Base-by-base conservation (phyloP, 2,888 invertebrate species). In the Globia sparganii region DNA sequence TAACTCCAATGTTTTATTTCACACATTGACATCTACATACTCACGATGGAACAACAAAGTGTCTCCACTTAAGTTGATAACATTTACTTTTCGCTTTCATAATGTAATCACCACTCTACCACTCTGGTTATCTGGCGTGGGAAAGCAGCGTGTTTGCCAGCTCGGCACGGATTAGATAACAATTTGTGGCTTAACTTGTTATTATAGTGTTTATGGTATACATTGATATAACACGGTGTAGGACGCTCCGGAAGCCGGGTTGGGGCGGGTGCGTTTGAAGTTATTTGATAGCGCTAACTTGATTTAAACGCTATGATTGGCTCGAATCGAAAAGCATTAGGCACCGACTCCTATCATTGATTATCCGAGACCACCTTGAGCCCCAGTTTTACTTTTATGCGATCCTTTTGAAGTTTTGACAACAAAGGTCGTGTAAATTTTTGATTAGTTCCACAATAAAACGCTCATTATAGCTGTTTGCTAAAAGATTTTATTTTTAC, bases 121-220 rank as follows among this genome's bases (percentile, higher is more conserved):
- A 92, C 92, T 93, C 86, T 72, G 78, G 84, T 90, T 92, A 93
- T 93, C 92, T 81, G 67, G 75, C 93, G 93, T 94, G 94, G 94
- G 94, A 94, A 94, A 90, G 90, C 86, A 88, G 82, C 86, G 76
- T 89, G 90, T 90, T 91, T 91, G 87, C 73, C 64, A 67, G 78
- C 78, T 72, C 78, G 68, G 70, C 75, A 70, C 61, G 84, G 93
- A 91, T 93, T 90, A 93, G 93, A 93, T 93, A 91, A 92, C 78
- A 76, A 81, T 85, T 80, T 80, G 81, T 77, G 78, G 77, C 73
- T 86, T 87, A 83, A 80, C 86, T 73, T 70, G 72, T 70, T 78
- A 71, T 75, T 80, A 81, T 73, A 73, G 49, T 86, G 78, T 86
- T 86, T 84, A 83, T 75, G 78, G 70, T 75, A n/a, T 40, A 73